These are phyloP conservation scores for Atractosteus spatula DNA, from an alignment of 2,113 vertebrate species.

Conservation along the genomic window DNA sequence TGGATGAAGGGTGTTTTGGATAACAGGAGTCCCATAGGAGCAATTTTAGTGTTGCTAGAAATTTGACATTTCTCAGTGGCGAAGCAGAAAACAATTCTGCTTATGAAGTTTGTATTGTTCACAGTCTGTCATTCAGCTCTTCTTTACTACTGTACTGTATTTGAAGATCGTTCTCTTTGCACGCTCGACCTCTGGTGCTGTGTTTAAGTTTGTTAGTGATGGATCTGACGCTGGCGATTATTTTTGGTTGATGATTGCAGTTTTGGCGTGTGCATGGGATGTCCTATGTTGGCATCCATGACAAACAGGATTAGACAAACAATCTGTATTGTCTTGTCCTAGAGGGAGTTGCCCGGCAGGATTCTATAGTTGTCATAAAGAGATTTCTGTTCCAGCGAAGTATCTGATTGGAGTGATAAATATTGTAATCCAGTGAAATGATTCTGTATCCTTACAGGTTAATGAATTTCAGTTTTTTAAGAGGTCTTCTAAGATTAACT, in stretches of 20 bases:
- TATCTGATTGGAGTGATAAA: neutral
- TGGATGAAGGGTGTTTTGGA: neutral
- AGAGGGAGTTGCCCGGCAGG: slow-evolving; percentile 21
- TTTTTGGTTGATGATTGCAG: slow-evolving; percentile 28
- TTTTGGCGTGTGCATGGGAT: slow-evolving; percentile 19
- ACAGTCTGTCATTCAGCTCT: neutral
- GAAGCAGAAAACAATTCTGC: neutral
- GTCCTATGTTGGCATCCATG: slow-evolving; percentile 13
- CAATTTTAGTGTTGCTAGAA: neutral
- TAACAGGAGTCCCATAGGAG: neutral
- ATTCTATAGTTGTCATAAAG: neutral
- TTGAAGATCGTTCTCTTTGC: slow-evolving; percentile 24
- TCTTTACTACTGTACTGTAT: neutral
- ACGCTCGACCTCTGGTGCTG: slow-evolving; percentile 18
- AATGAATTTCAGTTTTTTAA: too few species aligned
- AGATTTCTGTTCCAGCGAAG: neutral
- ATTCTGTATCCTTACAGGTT: neutral
- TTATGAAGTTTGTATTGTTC: neutral
- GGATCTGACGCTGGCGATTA: slow-evolving; percentile 29
- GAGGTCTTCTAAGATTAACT: neutral
- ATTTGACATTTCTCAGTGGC: neutral
- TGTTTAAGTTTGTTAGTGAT: slow-evolving; percentile 31
- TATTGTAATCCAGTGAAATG: neutral
- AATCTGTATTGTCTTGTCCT: slow-evolving; percentile 16
- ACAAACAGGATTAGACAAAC: slow-evolving; percentile 13